Conservation (phyloP, 2,113 vertebrate species). For the Lontra canadensis region DNA sequence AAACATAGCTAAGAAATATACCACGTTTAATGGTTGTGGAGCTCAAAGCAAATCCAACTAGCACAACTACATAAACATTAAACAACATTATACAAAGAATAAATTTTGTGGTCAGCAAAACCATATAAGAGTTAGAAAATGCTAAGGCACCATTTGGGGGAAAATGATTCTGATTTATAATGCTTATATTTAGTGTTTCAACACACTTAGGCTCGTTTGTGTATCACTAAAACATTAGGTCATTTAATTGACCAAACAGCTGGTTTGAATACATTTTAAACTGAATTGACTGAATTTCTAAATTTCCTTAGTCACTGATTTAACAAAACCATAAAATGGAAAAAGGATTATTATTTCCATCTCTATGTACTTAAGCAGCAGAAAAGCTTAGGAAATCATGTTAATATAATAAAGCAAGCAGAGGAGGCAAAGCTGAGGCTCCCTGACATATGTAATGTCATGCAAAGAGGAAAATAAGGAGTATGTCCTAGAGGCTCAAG, state of each 20-base stretch:
- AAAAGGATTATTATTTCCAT: slow-evolving; percentile 52
- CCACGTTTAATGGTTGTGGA: not conserved
- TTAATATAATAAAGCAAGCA: slow-evolving; percentile 33
- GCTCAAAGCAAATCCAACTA: not conserved
- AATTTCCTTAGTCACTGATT: slow-evolving; percentile 43
- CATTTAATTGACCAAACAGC: slow-evolving; percentile 30
- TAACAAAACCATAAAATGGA: slow-evolving; percentile 37
- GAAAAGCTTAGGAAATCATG: slow-evolving; percentile 7
- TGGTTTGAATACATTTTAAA: slow-evolving; percentile 14
- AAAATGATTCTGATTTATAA: slow-evolving; percentile 47
- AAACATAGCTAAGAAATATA: not conserved
- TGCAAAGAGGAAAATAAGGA: slow-evolving; percentile 18
- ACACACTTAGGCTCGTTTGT: not conserved
- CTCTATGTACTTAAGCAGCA: slow-evolving; percentile 19
- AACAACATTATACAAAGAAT: slow-evolving; percentile 12
- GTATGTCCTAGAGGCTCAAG: not conserved
- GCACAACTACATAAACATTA: not conserved
- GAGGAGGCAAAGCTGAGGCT: not conserved
- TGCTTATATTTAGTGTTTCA: not conserved
- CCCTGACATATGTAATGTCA: slow-evolving; percentile 18
- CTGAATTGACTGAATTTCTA: slow-evolving; percentile 41
- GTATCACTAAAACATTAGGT: slow-evolving; percentile 9
- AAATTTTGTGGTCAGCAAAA: not conserved
- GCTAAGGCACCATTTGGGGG: not conserved
- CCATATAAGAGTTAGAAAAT: not conserved